Evolutionary conservation across 2,888 invertebrate genomes (phyloP).

Genomic region (Rapana venosa): DNA sequence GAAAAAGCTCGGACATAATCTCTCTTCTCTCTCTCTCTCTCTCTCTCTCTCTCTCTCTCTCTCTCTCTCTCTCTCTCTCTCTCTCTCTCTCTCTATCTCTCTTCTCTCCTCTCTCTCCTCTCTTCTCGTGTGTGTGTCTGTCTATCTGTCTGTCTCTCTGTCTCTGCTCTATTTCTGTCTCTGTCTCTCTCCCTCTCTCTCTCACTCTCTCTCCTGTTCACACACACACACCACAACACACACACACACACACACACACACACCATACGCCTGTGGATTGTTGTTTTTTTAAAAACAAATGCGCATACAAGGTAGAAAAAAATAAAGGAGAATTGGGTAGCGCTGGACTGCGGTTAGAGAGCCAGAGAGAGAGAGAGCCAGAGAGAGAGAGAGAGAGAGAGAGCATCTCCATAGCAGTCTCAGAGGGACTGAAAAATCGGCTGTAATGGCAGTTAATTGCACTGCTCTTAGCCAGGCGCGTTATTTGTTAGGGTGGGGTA

Average conservation of each 20-base stretch:
- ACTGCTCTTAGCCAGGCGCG: no score
- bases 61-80: not conserved
- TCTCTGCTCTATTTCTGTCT: not conserved
- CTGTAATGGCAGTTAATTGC: no score
- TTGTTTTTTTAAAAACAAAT: not conserved
- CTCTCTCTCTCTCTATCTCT: not conserved
- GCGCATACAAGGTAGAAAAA: not conserved
- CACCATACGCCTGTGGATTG: not conserved
- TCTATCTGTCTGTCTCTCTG: not conserved
- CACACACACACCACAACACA: not conserved
- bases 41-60: not conserved
- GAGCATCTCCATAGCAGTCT: no score
- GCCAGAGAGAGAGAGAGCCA: no score
- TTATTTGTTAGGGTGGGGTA: no score
- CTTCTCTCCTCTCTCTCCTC: not conserved
- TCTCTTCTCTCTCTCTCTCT: constrained; percentile 2
- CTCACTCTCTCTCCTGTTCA: not conserved
- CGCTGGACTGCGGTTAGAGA: no score
- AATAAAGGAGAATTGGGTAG: no score
- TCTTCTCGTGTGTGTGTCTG: not conserved
- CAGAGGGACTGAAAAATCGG: no score
- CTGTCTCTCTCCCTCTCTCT: not conserved
- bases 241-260: not conserved
- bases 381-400: no score
- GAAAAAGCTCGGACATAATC: no score